A percentile compares a stretch with the other conserved stretches of the same genome.
These are phyloP conservation scores for Alloplasta piceator DNA, from an alignment of 2,888 invertebrate species.

Conservation along the genomic window DNA sequence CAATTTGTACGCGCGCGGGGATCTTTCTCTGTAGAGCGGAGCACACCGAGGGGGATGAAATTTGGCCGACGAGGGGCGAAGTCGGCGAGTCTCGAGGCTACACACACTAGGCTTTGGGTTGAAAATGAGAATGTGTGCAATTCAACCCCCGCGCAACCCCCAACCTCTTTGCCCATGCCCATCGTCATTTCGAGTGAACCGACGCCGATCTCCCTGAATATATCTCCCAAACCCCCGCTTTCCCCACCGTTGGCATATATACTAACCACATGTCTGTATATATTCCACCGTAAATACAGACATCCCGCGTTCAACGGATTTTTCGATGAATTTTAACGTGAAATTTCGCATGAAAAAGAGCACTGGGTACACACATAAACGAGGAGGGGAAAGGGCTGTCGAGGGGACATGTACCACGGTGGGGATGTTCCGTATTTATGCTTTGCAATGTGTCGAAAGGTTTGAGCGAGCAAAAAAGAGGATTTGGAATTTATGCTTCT, in stretches of 20 bases:
- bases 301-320: constrained; percentile 45
- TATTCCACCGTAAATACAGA: constrained; percentile 25
- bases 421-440: constrained; percentile 21
- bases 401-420: neutral
- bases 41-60: constrained; percentile 29
- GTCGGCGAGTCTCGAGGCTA: constrained; percentile 1
- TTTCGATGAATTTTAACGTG: constrained; percentile 59
- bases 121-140: constrained; percentile 36
- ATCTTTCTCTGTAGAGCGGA: neutral
- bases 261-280: neutral
- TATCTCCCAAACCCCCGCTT: neutral
- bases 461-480: constrained; percentile 30
- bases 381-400: neutral
- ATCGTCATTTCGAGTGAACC: constrained; percentile 29
- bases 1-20: constrained; percentile 60
- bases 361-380: constrained; percentile 1
- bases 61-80: constrained; percentile 8
- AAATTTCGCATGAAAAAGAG: constrained; percentile 53
- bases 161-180: constrained; percentile 6
- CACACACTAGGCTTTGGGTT: neutral
- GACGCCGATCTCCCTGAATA: constrained; percentile 29
- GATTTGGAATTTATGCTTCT: constrained; percentile 30
- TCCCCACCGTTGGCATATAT: too few species aligned
- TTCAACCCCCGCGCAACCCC: neutral
- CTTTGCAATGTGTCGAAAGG: constrained; percentile 42